phyloP scores from a whole-genome alignment of 2,113 vertebrate species.

The Tychaedon coryphoeus region DNA sequence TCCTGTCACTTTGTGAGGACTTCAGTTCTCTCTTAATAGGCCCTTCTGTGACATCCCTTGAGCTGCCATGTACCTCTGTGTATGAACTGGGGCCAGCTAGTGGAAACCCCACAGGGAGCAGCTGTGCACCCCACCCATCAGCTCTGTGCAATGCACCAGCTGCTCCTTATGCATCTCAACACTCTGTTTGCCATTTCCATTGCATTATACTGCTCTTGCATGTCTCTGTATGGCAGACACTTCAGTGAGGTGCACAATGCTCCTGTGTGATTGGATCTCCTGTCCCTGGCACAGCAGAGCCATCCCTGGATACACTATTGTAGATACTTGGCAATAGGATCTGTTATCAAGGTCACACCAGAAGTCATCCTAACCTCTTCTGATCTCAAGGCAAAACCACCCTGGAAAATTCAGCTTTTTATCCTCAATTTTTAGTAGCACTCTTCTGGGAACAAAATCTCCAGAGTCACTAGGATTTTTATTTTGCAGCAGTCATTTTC shows the following conservation, averaged over 20 bases:
- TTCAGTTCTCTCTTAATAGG: neutral
- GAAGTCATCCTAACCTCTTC: neutral
- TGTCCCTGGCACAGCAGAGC: neutral
- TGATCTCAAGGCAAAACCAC: neutral
- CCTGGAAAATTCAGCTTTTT: neutral
- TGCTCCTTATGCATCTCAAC: neutral
- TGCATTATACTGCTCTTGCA: neutral
- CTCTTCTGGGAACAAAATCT: neutral
- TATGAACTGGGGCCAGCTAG: neutral
- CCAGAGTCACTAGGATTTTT: neutral
- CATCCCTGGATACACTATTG: neutral
- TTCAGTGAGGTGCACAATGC: neutral
- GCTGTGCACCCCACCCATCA: neutral
- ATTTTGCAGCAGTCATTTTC: neutral
- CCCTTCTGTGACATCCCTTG: neutral
- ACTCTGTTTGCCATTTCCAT: neutral
- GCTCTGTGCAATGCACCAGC: neutral
- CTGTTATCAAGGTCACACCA: neutral
- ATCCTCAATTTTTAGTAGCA: neutral
- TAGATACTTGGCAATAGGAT: neutral
- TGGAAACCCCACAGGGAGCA: fast-evolving
- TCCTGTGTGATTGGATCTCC: neutral
- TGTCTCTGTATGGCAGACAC: neutral
- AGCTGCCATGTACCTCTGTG: neutral
- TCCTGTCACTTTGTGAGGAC: neutral